Conservation (phyloP, 1,140 invertebrate species). For the Cotesia glomerata region DNA sequence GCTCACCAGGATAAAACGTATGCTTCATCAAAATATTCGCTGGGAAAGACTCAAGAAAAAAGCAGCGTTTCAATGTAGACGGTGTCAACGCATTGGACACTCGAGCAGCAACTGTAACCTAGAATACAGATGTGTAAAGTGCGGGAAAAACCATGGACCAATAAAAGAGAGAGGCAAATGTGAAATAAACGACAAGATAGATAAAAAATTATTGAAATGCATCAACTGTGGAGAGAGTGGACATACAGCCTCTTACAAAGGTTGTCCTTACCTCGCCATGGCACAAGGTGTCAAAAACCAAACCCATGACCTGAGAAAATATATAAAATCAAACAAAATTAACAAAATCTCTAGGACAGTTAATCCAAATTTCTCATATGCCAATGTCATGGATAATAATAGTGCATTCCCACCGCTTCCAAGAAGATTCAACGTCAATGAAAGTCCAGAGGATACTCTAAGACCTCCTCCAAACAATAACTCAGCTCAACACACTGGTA, state of each 20-base stretch:
- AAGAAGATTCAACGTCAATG: too few relatives aligned
- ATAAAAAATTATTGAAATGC: slow-evolving; percentile 17
- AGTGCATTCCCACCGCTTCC: too few relatives aligned
- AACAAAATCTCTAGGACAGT: neutral
- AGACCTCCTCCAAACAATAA: too few relatives aligned
- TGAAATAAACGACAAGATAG: neutral
- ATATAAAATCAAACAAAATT: neutral
- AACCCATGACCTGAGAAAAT: neutral
- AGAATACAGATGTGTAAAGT: slow-evolving; percentile 24
- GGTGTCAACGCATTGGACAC: slow-evolving; percentile 20
- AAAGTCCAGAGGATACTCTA: too few relatives aligned
- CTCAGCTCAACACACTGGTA: too few relatives aligned
- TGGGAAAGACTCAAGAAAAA: slow-evolving; percentile 21
- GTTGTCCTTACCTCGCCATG: slow-evolving; percentile 26
- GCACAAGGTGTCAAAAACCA: slow-evolving; percentile 2
- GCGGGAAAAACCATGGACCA: slow-evolving; percentile 7
- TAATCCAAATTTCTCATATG: too few relatives aligned
- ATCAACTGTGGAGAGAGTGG: slow-evolving; percentile 28
- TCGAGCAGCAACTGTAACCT: slow-evolving; percentile 19
- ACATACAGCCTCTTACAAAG: slow-evolving; percentile 29
- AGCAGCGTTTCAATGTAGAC: slow-evolving; percentile 11
- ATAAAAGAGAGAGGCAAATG: slow-evolving; percentile 4
- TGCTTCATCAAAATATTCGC: slow-evolving; percentile 11
- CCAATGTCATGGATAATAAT: too few relatives aligned
- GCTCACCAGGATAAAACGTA: neutral